Percentiles rank a stretch among this genome's conserved stretches.
Evolutionary conservation across 2,797 vertebrate species (phyloP).

Genomic region (Danio kyathit): DNA sequence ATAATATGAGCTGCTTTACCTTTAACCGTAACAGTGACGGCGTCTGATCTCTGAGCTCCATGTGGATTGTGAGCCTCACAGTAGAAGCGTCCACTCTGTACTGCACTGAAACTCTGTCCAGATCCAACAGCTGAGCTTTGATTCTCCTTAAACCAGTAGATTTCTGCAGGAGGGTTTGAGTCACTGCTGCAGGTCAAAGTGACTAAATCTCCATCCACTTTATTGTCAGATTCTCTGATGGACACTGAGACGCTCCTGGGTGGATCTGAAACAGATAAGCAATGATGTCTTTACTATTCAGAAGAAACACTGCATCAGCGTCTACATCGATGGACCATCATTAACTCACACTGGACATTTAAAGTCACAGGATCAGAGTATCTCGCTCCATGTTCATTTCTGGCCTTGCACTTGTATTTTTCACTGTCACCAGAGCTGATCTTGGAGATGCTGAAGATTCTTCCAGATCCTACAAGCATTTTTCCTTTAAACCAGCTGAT

Average conservation of each 20-base stretch:
- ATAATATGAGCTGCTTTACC: neutral
- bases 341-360: neutral
- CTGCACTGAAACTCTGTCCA: neutral
- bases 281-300: no score
- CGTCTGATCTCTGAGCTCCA: no score
- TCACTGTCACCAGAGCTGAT: neutral
- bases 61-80: no score
- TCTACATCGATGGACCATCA: neutral
- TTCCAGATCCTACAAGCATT: neutral
- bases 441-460: neutral
- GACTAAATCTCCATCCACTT: constrained; percentile 22
- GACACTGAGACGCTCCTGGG: neutral
- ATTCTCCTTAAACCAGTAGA: constrained; percentile 28
- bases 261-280: neutral
- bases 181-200: constrained; percentile 41
- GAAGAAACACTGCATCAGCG: no score
- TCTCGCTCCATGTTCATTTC: neutral
- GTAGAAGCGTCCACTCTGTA: no score
- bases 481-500: no score
- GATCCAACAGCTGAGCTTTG: neutral
- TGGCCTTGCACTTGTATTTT: constrained; percentile 16
- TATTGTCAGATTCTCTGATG: neutral
- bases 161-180: constrained; percentile 9
- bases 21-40: neutral
- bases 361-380: no score